A percentile compares a stretch with the other conserved stretches of the same genome.
Evolutionary conservation across 2,797 vertebrate genomes (phyloP).

Genomic region (Pangasius djambal): DNA sequence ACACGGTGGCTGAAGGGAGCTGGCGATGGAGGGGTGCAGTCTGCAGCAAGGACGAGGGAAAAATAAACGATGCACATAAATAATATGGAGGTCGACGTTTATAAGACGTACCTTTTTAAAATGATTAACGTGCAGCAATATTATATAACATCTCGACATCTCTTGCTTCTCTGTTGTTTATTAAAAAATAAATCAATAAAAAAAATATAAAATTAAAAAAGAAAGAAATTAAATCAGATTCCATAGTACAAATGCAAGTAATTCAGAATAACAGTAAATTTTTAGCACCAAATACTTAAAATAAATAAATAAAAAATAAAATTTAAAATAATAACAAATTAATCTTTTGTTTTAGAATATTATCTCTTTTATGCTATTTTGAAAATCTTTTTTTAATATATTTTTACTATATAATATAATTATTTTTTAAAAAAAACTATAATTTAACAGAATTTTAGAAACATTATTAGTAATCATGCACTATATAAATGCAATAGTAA

Average conservation of each 20-base stretch:
- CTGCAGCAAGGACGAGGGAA: slow-evolving; percentile 66
- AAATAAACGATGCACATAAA: background rate
- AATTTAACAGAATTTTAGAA: too few species aligned
- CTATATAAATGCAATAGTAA: background rate
- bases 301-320: background rate
- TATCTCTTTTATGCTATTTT: background rate
- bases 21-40: slow-evolving; percentile 74
- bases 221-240: background rate
- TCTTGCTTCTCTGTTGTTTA: background rate
- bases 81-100: background rate
- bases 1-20: slow-evolving; percentile 93
- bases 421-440: background rate
- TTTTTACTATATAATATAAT: background rate
- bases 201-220: background rate
- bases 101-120: background rate
- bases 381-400: background rate
- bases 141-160: background rate
- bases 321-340: background rate
- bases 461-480: background rate
- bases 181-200: background rate
- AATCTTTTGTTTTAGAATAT: background rate
- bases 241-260: background rate
- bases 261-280: background rate
- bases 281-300: background rate
- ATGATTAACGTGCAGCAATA: background rate